Base-by-base conservation (phyloP, 2,888 invertebrate species). In the Lordiphosa andalusiaca region DNA sequence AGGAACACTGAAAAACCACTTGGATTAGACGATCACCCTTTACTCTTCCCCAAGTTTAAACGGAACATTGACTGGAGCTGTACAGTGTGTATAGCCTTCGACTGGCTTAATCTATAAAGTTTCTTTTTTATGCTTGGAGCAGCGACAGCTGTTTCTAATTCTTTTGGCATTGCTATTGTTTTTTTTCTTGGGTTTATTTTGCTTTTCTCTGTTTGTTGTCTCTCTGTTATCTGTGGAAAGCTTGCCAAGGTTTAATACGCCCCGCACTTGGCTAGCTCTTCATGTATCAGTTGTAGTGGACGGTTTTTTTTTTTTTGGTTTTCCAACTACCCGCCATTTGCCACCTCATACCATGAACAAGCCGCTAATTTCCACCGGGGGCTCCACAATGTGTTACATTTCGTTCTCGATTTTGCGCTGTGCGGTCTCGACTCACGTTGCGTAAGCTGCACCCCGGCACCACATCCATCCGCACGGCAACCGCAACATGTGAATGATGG, bases 351-450 rank as follows among this genome's bases (percentile, higher is more conserved):
- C 37, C 52, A 49, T 49, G 41, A 82, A 82, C 82, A 63, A 74
- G 72, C 58, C 49, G 82, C 71, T 82, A 82, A 76, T 76, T 76
- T 66, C 10, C 39, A 53, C 50, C 46, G 41, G 41, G 52, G 50
- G 44, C 16, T 42, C 57, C 53, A 21, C 35, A 63, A 56, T 25
- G 58, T 73, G 75, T 50, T 77, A 77, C 77, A 77, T 75, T 52
- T 19, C 10, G 40, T 53, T 53, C 12, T 19, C 19, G 12, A 2
- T 47, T 47, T 12, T 12, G 19, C 36, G 9, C 36, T 12, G 6
- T 16, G 23, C 9, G 30, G 16, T 46, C 35, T 44, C 9, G 30
- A 7, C 33, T 13, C 25, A 6, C 30, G 23, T 55, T 23, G 25
- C 40, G 3, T 21, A 2, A 23, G 30, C 44, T 10, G 10, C 30